phyloP scores from a whole-genome alignment of 1,140 invertebrate species.

The Pogonognathellus flavescens region DNA sequence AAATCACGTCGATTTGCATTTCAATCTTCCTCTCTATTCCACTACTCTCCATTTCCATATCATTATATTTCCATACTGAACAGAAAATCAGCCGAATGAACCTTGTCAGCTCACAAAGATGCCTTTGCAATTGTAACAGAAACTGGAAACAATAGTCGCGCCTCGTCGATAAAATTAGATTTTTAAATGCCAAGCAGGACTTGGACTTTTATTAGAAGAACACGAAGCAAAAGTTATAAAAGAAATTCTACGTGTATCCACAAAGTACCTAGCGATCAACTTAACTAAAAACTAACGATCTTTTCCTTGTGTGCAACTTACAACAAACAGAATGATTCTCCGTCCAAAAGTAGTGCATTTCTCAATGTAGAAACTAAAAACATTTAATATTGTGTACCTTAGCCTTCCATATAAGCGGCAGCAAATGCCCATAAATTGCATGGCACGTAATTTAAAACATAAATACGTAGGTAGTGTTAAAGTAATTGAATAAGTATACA shows the following conservation, averaged over 20 bases:
- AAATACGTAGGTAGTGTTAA: too few relatives aligned
- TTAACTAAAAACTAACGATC: constrained; percentile 28
- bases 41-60: background rate
- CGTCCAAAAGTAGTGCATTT: constrained; percentile 22
- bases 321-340: constrained; percentile 30
- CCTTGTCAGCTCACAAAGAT: background rate
- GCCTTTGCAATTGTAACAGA: background rate
- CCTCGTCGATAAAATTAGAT: constrained; percentile 3
- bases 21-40: background rate
- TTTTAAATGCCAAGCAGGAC: constrained; percentile 22
- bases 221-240: too few relatives aligned
- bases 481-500: background rate
- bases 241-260: too few relatives aligned
- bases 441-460: too few relatives aligned
- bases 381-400: background rate
- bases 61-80: constrained; percentile 35
- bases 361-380: background rate
- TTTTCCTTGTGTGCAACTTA: constrained; percentile 49
- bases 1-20: constrained; percentile 26
- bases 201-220: background rate
- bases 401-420: too few relatives aligned
- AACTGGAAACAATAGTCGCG: background rate
- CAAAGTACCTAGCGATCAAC: background rate
- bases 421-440: too few relatives aligned
- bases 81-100: background rate